A percentile compares a stretch with the other conserved stretches of the same genome.
phyloP scores from a whole-genome alignment of 2,797 vertebrate genomes.

The Enteromius thamalakanensis region DNA sequence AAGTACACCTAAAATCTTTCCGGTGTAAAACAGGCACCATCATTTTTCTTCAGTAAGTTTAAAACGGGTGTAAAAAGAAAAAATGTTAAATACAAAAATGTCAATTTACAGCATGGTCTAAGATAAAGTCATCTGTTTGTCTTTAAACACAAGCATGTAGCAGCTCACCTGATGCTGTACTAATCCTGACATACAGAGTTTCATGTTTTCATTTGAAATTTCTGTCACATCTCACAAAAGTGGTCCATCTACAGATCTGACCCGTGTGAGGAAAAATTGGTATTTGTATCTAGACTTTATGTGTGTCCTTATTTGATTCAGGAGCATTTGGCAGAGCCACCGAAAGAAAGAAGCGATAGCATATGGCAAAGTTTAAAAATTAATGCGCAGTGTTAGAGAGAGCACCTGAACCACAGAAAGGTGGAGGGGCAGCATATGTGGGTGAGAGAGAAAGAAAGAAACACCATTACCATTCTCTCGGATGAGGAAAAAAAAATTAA shows the following conservation, averaged over 20 bases:
- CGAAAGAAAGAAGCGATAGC: slow-evolving; percentile 65
- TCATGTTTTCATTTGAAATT: background rate
- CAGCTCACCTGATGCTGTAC: background rate
- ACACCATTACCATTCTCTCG: slow-evolving; percentile 44
- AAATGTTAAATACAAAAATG: background rate
- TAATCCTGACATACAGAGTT: background rate
- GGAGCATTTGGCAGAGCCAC: slow-evolving; percentile 64
- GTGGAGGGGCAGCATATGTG: slow-evolving; percentile 34
- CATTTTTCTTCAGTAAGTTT: background rate
- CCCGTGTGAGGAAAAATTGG: background rate
- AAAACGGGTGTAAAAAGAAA: slow-evolving; percentile 21
- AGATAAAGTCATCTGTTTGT: background rate
- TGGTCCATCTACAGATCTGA: background rate
- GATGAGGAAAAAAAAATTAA: slow-evolving; percentile 9
- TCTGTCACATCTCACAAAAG: background rate
- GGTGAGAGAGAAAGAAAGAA: background rate
- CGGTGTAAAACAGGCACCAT: background rate
- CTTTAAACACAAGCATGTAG: background rate
- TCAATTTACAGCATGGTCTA: background rate
- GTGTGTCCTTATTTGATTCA: slow-evolving; percentile 56
- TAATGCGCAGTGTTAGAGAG: slow-evolving; percentile 54
- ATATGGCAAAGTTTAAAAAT: slow-evolving; percentile 76
- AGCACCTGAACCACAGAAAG: slow-evolving; percentile 53
- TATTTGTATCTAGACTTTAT: slow-evolving; percentile 24
- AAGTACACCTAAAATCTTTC: slow-evolving; percentile 12